A percentile compares a stretch with the other conserved stretches of the same genome.
These are phyloP conservation scores for Eupithecia inturbata DNA, from an alignment of 2,888 invertebrate species.

Conservation along the genomic window DNA sequence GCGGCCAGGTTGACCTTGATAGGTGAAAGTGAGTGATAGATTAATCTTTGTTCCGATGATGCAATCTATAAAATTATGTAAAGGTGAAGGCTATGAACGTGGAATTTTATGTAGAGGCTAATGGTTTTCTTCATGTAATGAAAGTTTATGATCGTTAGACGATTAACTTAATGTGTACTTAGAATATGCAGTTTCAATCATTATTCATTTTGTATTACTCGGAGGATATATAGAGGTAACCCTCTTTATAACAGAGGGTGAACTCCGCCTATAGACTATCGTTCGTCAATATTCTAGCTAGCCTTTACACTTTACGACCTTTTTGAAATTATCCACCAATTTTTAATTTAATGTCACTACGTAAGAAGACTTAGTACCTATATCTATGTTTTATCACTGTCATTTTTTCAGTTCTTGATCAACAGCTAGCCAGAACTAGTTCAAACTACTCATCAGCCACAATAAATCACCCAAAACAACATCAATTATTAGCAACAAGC, in stretches of 20 bases:
- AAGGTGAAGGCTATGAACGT: slow-evolving; percentile 27
- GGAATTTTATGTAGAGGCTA: neutral
- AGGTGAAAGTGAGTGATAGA: slow-evolving; percentile 37
- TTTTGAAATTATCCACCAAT: neutral
- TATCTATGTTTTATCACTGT: neutral
- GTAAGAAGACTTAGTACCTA: neutral
- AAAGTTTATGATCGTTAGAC: slow-evolving; percentile 14
- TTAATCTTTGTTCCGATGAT: slow-evolving; percentile 16
- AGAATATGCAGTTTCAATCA: neutral
- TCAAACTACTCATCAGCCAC: neutral
- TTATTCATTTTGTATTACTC: neutral
- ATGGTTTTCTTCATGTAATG: slow-evolving; percentile 9
- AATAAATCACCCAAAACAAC: slow-evolving; percentile 18
- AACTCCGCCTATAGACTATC: neutral
- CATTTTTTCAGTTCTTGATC: neutral
- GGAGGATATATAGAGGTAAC: neutral
- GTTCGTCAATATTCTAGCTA: neutral
- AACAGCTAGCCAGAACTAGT: neutral
- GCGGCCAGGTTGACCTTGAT: slow-evolving; percentile 30
- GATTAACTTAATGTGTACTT: slow-evolving; percentile 3
- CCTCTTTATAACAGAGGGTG: neutral
- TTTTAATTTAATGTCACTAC: neutral
- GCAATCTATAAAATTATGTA: slow-evolving; percentile 10
- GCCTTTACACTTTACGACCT: neutral
- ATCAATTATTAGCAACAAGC: slow-evolving; percentile 13